phyloP scores from a whole-genome alignment of 1,140 invertebrate species.

The Bilobella aurantiaca region DNA sequence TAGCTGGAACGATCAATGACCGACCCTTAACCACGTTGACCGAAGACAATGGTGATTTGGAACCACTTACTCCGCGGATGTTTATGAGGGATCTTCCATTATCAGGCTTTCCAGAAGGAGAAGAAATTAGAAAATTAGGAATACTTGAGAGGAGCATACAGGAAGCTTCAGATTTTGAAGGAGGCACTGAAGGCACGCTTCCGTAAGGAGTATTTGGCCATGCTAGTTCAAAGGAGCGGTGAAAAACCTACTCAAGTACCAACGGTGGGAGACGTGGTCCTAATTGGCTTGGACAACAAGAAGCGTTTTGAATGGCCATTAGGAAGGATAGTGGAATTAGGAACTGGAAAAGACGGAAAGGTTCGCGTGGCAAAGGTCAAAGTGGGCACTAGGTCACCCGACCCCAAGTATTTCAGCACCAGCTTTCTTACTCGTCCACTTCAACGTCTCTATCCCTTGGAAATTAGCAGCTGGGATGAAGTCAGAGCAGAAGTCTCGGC shows the following conservation, averaged over 20 bases:
- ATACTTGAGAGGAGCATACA: neutral
- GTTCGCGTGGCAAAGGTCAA: conserved; percentile 17
- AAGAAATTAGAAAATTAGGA: neutral
- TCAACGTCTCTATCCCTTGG: conserved; percentile 28
- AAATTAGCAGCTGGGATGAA: too few relatives aligned
- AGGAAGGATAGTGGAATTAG: neutral
- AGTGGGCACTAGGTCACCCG: too few relatives aligned
- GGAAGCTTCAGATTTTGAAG: neutral
- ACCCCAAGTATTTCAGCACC: too few relatives aligned
- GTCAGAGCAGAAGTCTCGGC: too few relatives aligned
- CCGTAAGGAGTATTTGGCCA: conserved; percentile 9
- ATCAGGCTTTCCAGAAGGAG: neutral
- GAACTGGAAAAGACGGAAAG: conserved; percentile 13
- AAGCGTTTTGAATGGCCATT: conserved; percentile 24
- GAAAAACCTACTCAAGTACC: neutral
- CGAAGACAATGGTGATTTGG: conserved; percentile 3
- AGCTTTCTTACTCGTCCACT: conserved; percentile 12
- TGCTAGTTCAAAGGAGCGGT: conserved; percentile 2
- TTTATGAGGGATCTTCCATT: neutral
- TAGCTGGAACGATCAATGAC: conserved; percentile 10
- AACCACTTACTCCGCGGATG: conserved; percentile 12
- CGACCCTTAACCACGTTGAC: conserved; percentile 9
- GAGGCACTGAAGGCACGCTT: conserved; percentile 12
- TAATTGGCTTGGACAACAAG: conserved; percentile 17
- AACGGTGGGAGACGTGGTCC: conserved; percentile 18